Evolutionary conservation across 2,797 vertebrate species (phyloP), one percentile per base, ranked within the genome.

Genomic region (Chrysocyon brachyurus): DNA sequence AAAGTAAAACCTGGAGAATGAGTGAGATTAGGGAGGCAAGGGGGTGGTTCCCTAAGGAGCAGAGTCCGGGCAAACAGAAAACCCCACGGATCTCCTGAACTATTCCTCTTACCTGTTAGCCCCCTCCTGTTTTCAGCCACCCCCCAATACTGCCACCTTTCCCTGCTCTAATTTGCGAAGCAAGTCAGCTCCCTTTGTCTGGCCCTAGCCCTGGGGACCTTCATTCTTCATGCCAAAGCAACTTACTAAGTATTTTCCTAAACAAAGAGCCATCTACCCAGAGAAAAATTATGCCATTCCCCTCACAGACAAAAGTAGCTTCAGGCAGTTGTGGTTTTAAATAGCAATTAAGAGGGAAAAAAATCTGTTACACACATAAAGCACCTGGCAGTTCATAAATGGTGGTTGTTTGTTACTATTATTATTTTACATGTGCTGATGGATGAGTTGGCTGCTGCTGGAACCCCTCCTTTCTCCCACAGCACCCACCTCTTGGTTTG

Each of bases 211-310:
- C 89, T 73, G 36, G 97, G 93, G 94, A 93, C 70, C 75, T 85
- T 96, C 96, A 68, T 97, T 97, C 94, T 97, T 95, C 86, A 91
- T 54, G 95, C 90, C 64, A 93, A 97, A 97, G 90, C 97, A 96
- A 97, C 87, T 97, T 98, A 97, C 81, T 96, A 97, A 96, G 94
- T 91, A 92, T 97, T 97, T 98, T 97, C 89, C 95, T 95, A 97
- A 96, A 96, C 93, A 97, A 97, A 98, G 90, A 97, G 61, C 54
- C 40, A 70, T 95, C 84, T 96, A 94, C 87, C 31, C 93, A 31
- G 97, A 97, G 96, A 95, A 97, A 98, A 98, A 97, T 94, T 24
- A 95, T 92, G 61, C 93, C 91, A 94, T 94, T 97, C 93, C 94
- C 90, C 77, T 94, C 89, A 63, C 90, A 97, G 92, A 95, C 95